Evolutionary conservation across 37 sponge, comb jelly and placozoan genomes (phyloP).

Genomic region (Spongilla lacustris): DNA sequence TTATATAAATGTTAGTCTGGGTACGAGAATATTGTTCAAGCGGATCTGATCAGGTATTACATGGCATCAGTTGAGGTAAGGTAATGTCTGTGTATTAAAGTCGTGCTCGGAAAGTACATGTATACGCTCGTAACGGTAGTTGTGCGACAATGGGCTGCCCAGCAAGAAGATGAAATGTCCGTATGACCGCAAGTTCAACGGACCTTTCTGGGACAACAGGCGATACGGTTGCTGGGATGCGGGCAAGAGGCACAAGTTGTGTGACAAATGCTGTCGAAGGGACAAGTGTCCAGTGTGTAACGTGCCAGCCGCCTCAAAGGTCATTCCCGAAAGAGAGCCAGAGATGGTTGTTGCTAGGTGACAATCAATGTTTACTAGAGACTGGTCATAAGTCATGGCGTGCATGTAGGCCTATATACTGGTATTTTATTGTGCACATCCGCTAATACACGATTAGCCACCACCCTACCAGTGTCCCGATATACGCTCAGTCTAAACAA

Average conservation of each 20-base stretch:
- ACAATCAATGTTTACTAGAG: not conserved
- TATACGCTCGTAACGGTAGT: not conserved
- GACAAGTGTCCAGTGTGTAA: not conserved
- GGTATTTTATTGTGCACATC: not conserved
- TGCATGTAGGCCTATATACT: not conserved
- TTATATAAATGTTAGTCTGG: too few species aligned
- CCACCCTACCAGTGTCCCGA: not conserved
- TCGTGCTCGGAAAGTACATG: too few species aligned
- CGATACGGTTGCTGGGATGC: not conserved
- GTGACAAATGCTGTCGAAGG: not conserved
- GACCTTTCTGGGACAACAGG: not conserved
- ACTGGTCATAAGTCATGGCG: not conserved
- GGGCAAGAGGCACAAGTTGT: not conserved
- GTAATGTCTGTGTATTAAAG: too few species aligned
- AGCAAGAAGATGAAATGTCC: not conserved
- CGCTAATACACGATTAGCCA: not conserved
- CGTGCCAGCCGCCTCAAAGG: not conserved
- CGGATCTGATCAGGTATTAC: too few species aligned
- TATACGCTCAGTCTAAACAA: not conserved
- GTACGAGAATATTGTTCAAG: too few species aligned
- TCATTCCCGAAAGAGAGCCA: not conserved
- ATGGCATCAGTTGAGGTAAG: too few species aligned
- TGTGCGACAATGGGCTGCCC: not conserved
- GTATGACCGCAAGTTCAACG: not conserved
- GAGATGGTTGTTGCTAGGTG: not conserved